Conservation (phyloP, 92 coral and sea anemone genomes). For the Epizoanthus rinbou region DNA sequence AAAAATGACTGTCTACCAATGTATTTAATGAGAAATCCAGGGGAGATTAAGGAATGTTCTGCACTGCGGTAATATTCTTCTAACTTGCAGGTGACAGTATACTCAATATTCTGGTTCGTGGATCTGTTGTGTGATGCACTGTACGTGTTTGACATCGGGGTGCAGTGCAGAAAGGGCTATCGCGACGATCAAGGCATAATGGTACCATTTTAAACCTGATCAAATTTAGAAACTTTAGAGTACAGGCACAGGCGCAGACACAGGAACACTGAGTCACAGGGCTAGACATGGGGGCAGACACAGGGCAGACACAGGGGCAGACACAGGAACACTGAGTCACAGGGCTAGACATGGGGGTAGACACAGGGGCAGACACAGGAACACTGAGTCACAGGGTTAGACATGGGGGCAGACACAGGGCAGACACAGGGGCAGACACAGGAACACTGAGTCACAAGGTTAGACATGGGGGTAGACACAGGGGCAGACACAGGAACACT, state of each 20-base stretch:
- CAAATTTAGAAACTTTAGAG: neutral
- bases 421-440: too few species aligned
- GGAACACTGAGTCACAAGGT: too few species aligned
- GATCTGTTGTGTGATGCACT: slow-evolving; percentile 71
- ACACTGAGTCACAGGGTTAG: too few species aligned
- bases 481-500: too few species aligned
- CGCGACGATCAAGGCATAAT: slow-evolving; percentile 93
- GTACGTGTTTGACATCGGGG: slow-evolving; percentile 76
- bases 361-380: neutral
- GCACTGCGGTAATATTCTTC: neutral
- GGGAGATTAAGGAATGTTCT: neutral
- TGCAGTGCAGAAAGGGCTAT: slow-evolving; percentile 83
- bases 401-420: too few species aligned
- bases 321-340: too few species aligned
- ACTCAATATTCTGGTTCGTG: slow-evolving; percentile 65
- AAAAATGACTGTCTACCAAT: too few species aligned
- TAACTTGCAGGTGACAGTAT: slow-evolving; percentile 40
- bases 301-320: too few species aligned
- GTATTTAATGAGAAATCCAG: too few species aligned
- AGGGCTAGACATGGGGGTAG: neutral
- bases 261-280: too few species aligned
- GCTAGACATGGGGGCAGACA: too few species aligned
- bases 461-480: too few species aligned
- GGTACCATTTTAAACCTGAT: slow-evolving; percentile 47
- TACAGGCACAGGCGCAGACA: neutral